These are phyloP conservation scores for Drosophila punjabiensis DNA, from an alignment of 1,140 invertebrate species.

Conservation along the genomic window DNA sequence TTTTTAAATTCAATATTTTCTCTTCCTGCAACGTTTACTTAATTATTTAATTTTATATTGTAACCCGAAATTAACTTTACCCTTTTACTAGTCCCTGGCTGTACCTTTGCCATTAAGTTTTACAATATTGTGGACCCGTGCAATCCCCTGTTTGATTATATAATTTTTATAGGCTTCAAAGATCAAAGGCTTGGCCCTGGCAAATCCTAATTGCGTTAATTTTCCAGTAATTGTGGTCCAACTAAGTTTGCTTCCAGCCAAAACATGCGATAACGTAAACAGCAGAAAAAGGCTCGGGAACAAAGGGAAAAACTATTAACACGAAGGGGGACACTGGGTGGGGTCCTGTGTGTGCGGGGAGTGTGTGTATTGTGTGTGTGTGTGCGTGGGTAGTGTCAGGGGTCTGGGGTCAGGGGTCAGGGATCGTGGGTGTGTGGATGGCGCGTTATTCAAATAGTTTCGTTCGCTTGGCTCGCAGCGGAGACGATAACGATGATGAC, in stretches of 20 bases:
- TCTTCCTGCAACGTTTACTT: conserved; percentile 1
- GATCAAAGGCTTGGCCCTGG: conserved; percentile 42
- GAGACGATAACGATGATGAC: conserved; percentile 54
- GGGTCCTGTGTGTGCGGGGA: neutral
- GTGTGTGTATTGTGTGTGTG: conserved; percentile 5
- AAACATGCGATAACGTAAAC: conserved; percentile 69
- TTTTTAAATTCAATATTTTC: neutral
- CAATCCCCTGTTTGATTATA: conserved; percentile 21
- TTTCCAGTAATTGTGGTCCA: conserved; percentile 71
- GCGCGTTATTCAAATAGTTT: conserved; percentile 82
- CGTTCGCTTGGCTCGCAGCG: conserved; percentile 55
- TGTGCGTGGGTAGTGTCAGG: conserved; percentile 15
- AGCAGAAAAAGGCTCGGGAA: conserved; percentile 33
- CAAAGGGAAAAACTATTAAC: conserved; percentile 71
- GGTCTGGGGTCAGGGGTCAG: neutral
- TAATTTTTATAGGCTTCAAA: conserved; percentile 33
- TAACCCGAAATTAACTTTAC: neutral
- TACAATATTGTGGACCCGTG: conserved; percentile 1
- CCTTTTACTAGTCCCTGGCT: neutral
- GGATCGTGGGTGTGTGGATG: conserved; percentile 39
- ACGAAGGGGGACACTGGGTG: conserved; percentile 52
- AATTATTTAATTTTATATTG: conserved; percentile 9
- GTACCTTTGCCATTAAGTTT: conserved; percentile 6
- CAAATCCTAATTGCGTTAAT: conserved; percentile 75
- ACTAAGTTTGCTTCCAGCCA: conserved; percentile 28